A percentile compares a stretch with the other conserved stretches of the same genome.
Conservation (phyloP, 2,888 invertebrate genomes). For the Papilio elwesi region DNA sequence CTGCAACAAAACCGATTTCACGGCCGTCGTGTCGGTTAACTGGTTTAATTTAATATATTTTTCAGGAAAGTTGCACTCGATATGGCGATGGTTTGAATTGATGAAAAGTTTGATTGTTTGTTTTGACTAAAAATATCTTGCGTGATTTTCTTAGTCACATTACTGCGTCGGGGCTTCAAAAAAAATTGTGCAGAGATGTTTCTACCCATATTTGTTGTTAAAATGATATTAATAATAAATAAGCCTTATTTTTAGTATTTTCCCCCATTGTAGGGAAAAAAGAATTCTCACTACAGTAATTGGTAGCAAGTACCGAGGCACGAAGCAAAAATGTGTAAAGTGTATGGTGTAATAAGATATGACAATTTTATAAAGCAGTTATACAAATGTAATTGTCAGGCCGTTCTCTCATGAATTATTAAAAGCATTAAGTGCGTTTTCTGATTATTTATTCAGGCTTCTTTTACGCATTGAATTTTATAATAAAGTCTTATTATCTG, state of each 20-base stretch:
- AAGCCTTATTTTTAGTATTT: no score
- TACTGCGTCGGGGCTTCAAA: no score
- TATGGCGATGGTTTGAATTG: background rate
- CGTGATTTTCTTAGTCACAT: no score
- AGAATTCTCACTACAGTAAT: background rate
- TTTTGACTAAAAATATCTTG: background rate
- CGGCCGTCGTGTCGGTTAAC: conserved; percentile 11
- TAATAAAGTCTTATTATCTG: background rate
- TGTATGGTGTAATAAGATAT: background rate
- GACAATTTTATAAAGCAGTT: conserved; percentile 18
- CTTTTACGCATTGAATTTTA: conserved; percentile 1
- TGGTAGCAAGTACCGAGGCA: background rate
- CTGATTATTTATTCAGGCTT: conserved; percentile 11
- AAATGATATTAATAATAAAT: no score
- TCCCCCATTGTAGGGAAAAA: no score
- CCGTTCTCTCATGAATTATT: conserved; percentile 20
- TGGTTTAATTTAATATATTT: background rate
- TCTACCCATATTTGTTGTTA: no score
- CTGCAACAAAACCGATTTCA: conserved; percentile 21
- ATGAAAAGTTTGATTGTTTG: background rate
- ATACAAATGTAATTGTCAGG: conserved; percentile 6
- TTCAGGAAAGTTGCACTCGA: background rate
- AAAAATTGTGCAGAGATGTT: no score
- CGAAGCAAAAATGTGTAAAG: background rate
- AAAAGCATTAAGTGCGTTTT: conserved; percentile 8